Evolutionary conservation across 2,113 vertebrate genomes (phyloP).

Genomic region (Rynchops niger): DNA sequence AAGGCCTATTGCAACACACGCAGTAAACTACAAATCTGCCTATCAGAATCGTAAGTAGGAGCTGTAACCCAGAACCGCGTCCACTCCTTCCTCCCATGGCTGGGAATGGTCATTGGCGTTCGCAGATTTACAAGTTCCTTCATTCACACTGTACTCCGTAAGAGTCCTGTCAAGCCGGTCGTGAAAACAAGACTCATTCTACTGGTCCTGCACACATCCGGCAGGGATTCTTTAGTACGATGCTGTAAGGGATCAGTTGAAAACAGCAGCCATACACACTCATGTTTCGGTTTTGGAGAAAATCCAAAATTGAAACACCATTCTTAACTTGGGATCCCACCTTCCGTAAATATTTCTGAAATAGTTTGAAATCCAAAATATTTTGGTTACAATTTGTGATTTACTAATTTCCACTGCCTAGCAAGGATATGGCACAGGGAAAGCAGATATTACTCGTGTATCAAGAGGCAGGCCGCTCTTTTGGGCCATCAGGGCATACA

Average conservation of each 20-base stretch:
- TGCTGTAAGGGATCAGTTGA: neutral
- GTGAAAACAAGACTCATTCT: neutral
- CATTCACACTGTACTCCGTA: neutral
- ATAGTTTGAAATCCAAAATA: neutral
- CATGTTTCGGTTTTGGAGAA: neutral
- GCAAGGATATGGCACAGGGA: neutral
- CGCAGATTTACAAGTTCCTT: neutral
- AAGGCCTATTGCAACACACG: neutral
- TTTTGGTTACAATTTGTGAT: neutral
- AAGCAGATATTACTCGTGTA: fast-evolving
- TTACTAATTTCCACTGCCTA: neutral
- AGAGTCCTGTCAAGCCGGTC: neutral
- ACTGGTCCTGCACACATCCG: neutral
- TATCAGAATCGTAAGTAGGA: fast-evolving
- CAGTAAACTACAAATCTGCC: neutral
- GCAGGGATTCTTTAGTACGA: neutral
- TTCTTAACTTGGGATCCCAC: neutral
- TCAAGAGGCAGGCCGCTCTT: neutral
- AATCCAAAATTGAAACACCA: neutral
- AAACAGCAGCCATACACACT: neutral
- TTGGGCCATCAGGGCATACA: neutral
- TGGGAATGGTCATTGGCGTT: neutral
- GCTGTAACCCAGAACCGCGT: neutral
- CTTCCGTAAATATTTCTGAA: neutral
- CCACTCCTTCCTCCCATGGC: neutral